Evolutionary conservation across 2,888 invertebrate genomes (phyloP), one percentile per base, ranked within the genome.

Genomic region (Cistogaster globosa): DNA sequence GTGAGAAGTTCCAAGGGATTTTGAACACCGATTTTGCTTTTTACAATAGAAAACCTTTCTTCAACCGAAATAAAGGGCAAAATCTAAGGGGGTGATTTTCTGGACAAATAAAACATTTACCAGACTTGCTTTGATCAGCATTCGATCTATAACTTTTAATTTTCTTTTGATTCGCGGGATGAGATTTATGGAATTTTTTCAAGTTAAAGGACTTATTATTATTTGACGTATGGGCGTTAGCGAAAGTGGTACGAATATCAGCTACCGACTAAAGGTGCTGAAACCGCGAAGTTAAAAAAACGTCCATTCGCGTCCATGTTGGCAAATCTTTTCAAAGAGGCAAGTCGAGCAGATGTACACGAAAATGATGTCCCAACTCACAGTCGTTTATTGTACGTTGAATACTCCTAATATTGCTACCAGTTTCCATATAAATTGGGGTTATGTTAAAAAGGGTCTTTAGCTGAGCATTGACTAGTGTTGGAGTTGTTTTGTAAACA

Each of bases 271-370:
- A 3, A 0, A 48, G 51, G 2, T 42, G 55, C 12, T 74, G 48
- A 63, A 62, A 62, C 1, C 69, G 18, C 8, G 69, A 38, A 11
- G 57, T 69, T 3, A 69, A 16, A n/a, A 69, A 71, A 1, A 48
- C 22, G 26, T 58, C 60, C 71, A 71, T 58, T 58, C 48, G 42
- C 22, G 48, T 71, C 71, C 71, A 71, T 8, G 42, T 57, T 3
- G 71, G 71, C 20, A 58, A 48, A 4, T 72, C 71, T 18, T 8
- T 8, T 32, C 32, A 5, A 7, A 6, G 58, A 32, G 32, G 8
- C 32, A 32, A 8, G 32, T 32, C 8, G 32, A 32, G 8, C 8
- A 32, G 32, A 32, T 32, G 32, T 32, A 32, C 6, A 32, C 32
- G 6, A 32, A 32, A 8, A 32, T 32, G 6, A 8, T 32, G 6